Base-by-base conservation (phyloP, 2,888 invertebrate genomes). In the Chirona hameri region DNA sequence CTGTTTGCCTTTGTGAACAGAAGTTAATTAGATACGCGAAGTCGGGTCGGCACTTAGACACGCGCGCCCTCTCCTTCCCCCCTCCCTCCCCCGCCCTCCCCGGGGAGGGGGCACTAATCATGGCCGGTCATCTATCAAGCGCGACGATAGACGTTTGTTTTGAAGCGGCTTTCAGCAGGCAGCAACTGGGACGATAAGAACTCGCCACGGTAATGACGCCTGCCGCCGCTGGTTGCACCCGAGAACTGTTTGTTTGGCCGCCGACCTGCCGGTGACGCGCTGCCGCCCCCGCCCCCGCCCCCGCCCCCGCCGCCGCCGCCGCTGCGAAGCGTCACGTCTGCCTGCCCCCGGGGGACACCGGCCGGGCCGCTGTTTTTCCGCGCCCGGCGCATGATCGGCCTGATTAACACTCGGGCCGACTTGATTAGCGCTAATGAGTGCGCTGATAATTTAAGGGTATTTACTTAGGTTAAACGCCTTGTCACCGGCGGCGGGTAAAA, bases 371-470 rank as follows among this genome's bases (percentile, higher is more conserved):
- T 72, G 72, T 72, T 72, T 72, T 72, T 72, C 72, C 31, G 72
- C 29, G 31, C 31, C 9, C 31, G 72, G n/a, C 72, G 72, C 72
- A 72, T 72, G 72, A 72, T 72, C 72, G 72, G 31, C 72, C 72
- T 72, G 72, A 72, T 72, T 72, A 72, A 72, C 72, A 72, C 72
- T 29, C 31, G 31, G 69, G 31, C 72, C 72, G 72, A 72, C 31
- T 72, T 72, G 72, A 72, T 72, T 72, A 72, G 72, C 72, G 72
- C 72, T 72, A 72, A 72, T 72, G 72, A 72, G 72, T 31, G 72
- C 72, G 31, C 72, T 72, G 72, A 72, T 72, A 72, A 72, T 31
- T 72, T 29, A 31, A 29, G 72, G 72, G 72, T 72, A 72, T 72
- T 72, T 72, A 72, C 72, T 72, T 72, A 72, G 72, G 72, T 72